A percentile compares a stretch with the other conserved stretches of the same genome.
These are phyloP conservation scores for Calliscelio sp. DNA, from an alignment of 2,888 invertebrate genomes.

Conservation along the genomic window DNA sequence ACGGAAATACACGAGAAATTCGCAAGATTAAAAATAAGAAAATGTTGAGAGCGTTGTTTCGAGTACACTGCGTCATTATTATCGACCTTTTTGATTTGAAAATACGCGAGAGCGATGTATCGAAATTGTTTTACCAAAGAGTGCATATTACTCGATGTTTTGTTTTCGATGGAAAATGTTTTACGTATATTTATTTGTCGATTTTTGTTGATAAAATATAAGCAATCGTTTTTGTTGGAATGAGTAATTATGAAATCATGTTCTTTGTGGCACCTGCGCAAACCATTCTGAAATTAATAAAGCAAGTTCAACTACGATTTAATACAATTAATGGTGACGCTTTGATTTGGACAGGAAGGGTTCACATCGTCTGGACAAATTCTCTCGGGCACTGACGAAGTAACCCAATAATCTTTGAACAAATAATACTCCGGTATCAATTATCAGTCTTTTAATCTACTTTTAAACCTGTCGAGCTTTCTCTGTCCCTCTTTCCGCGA, in stretches of 20 bases:
- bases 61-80: slow-evolving; percentile 42
- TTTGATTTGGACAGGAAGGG: slow-evolving; percentile 37
- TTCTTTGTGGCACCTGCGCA: too few relatives aligned
- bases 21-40: slow-evolving; percentile 62
- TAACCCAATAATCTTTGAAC: slow-evolving; percentile 83
- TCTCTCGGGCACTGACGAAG: slow-evolving; percentile 64
- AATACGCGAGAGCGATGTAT: slow-evolving; percentile 10
- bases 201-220: too few relatives aligned
- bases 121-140: slow-evolving; percentile 30
- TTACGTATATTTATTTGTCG: too few relatives aligned
- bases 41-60: slow-evolving; percentile 45
- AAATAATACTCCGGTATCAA: slow-evolving; percentile 81
- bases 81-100: slow-evolving; percentile 43
- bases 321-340: slow-evolving; percentile 1
- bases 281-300: too few relatives aligned
- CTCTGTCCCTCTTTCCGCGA: slow-evolving; percentile 62
- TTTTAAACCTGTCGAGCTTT: slow-evolving; percentile 80
- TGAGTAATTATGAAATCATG: too few relatives aligned
- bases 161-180: slow-evolving; percentile 13
- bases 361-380: slow-evolving; percentile 39
- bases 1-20: slow-evolving; percentile 52
- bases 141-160: slow-evolving; percentile 37
- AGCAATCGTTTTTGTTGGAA: too few relatives aligned
- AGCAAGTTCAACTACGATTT: not conserved
- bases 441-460: slow-evolving; percentile 81